Evolutionary conservation across 2,113 vertebrate species (phyloP).

Genomic region (Helogale parvula): DNA sequence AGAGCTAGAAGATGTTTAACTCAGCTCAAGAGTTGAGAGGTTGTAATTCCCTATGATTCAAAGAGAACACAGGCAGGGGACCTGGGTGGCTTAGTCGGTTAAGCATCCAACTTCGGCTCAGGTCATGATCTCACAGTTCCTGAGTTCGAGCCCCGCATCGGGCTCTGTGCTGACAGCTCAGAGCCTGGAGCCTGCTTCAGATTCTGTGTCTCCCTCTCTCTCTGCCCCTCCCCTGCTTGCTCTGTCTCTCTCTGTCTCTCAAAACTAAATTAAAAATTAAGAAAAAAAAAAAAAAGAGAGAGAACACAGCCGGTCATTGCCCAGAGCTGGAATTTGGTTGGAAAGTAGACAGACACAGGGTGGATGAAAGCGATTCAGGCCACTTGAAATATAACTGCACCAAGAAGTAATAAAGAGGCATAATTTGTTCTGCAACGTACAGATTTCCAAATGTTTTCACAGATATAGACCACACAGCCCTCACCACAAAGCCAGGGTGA

Average conservation of each 20-base stretch:
- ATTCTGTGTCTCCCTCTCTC: no score
- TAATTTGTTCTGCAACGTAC: background rate
- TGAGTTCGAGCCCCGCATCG: no score
- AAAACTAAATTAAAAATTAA: no score
- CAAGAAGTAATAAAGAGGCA: background rate
- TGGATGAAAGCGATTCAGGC: background rate
- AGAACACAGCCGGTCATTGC: background rate
- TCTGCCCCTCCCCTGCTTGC: no score
- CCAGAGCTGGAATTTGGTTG: background rate
- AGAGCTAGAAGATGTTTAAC: background rate
- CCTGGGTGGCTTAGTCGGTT: no score
- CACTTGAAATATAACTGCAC: background rate
- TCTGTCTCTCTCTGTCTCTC: no score
- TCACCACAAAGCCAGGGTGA: background rate
- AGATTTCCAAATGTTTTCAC: background rate
- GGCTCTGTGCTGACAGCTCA: no score
- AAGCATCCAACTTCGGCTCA: no score
- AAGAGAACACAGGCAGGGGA: background rate
- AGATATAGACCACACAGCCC: background rate
- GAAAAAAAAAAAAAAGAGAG: background rate
- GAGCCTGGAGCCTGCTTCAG: no score
- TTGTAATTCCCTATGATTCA: background rate
- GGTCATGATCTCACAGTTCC: no score
- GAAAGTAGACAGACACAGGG: background rate
- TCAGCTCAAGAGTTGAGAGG: background rate